Percentiles rank a stretch among this genome's conserved stretches.
Evolutionary conservation across 2,113 vertebrate species (phyloP).

Genomic region (Chloropsis hardwickii): DNA sequence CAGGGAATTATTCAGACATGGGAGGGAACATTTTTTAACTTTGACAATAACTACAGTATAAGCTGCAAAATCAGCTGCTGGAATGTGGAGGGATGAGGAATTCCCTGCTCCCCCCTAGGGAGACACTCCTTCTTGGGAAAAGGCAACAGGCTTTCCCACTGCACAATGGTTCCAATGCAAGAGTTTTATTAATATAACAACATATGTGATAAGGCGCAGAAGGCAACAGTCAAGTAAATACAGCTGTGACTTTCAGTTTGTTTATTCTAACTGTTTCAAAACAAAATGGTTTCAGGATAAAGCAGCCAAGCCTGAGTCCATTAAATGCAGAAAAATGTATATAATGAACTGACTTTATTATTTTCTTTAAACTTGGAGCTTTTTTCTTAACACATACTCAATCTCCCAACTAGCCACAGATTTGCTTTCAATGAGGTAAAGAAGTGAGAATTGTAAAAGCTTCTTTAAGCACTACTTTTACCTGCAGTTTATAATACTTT

Average conservation of each 20-base stretch:
- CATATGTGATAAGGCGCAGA: slow-evolving; percentile 27
- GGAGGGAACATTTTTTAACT: neutral
- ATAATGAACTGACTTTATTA: neutral
- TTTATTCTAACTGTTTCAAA: slow-evolving; percentile 33
- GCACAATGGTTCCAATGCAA: neutral
- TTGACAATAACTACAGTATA: neutral
- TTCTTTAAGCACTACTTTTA: neutral
- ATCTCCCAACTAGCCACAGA: neutral
- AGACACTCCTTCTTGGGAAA: neutral
- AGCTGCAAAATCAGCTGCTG: neutral
- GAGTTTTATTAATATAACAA: neutral
- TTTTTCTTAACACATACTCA: neutral
- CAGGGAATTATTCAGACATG: neutral
- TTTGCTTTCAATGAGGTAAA: neutral
- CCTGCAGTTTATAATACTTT: neutral
- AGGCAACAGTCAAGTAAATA: slow-evolving; percentile 32
- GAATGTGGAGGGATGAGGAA: neutral
- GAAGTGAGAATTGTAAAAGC: neutral
- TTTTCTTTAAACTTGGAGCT: neutral
- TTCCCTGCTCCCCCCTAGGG: neutral
- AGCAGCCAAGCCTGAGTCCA: neutral
- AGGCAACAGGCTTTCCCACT: neutral
- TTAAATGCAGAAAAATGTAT: neutral
- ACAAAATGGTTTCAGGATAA: neutral
- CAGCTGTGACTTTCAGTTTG: slow-evolving; percentile 19